Percentiles rank a stretch among this genome's conserved stretches.
These are phyloP conservation scores for Melanotaenia nigrans DNA, from an alignment of 2,797 vertebrate genomes.

Conservation along the genomic window DNA sequence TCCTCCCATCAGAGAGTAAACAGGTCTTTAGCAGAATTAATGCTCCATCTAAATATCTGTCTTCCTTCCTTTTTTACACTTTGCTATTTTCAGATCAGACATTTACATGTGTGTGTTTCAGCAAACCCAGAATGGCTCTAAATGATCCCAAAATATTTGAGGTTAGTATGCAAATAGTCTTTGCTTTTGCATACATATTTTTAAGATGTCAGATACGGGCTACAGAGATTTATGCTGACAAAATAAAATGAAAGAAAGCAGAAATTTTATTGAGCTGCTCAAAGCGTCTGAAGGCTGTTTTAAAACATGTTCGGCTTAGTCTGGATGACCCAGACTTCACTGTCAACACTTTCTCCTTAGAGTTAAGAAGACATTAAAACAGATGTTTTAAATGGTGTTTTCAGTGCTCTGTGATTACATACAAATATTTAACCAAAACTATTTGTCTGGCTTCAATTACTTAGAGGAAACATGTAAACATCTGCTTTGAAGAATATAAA, in stretches of 20 bases:
- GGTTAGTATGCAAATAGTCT: background rate
- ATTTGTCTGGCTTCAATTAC: too few relatives aligned
- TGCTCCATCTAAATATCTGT: constrained; percentile 9
- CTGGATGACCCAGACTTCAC: too few relatives aligned
- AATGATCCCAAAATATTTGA: background rate
- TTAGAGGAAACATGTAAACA: too few relatives aligned
- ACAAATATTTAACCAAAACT: too few relatives aligned
- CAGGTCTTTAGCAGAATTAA: constrained; percentile 62
- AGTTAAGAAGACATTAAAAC: background rate
- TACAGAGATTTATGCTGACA: background rate
- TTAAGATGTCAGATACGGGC: background rate
- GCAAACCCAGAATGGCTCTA: constrained; percentile 3
- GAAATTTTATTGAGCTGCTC: background rate
- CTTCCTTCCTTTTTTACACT: constrained; percentile 3
- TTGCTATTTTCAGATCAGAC: constrained; percentile 4
- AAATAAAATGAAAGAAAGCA: background rate
- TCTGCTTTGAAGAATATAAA: too few relatives aligned
- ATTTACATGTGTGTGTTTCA: constrained; percentile 6
- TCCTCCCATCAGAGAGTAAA: constrained; percentile 53
- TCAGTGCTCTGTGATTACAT: too few relatives aligned
- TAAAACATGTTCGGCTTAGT: too few relatives aligned
- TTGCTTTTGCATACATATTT: background rate
- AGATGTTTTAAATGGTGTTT: background rate
- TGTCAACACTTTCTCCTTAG: background rate
- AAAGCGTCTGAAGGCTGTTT: too few relatives aligned